Evolutionary conservation across 2,797 vertebrate species (phyloP).

Genomic region (Hafferia zeledoni): DNA sequence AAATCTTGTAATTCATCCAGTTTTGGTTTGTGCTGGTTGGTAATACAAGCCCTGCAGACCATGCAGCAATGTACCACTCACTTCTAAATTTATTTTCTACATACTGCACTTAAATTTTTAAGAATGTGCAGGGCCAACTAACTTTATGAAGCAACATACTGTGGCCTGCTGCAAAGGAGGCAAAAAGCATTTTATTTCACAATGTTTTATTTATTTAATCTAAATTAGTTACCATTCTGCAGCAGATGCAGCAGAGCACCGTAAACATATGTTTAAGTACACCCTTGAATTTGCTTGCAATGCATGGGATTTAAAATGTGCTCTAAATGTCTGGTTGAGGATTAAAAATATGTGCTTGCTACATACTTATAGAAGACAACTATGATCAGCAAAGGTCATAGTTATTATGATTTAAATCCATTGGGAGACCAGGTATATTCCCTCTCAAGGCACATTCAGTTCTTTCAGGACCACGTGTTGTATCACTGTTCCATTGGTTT

Average conservation of each 20-base stretch:
- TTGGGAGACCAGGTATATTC: neutral
- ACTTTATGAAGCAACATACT: neutral
- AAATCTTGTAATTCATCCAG: neutral
- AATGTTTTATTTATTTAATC: neutral
- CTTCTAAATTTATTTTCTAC: conserved; percentile 2
- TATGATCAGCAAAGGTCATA: neutral
- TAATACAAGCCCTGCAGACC: neutral
- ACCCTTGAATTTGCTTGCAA: neutral
- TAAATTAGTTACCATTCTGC: neutral
- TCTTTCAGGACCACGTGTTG: neutral
- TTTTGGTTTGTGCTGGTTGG: neutral
- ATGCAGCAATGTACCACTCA: neutral
- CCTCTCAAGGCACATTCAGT: neutral
- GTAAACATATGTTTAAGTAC: neutral
- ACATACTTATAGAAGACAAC: neutral
- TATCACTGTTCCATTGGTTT: neutral
- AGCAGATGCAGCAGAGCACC: neutral
- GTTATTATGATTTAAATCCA: neutral
- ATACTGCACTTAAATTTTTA: neutral
- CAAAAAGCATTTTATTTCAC: neutral
- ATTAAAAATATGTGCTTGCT: neutral
- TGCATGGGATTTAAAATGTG: neutral
- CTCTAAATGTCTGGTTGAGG: neutral
- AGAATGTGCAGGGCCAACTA: neutral
- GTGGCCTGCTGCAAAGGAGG: neutral